Base-by-base conservation (phyloP, 2,797 vertebrate genomes). In the Orientallactaga sibirica region DNA sequence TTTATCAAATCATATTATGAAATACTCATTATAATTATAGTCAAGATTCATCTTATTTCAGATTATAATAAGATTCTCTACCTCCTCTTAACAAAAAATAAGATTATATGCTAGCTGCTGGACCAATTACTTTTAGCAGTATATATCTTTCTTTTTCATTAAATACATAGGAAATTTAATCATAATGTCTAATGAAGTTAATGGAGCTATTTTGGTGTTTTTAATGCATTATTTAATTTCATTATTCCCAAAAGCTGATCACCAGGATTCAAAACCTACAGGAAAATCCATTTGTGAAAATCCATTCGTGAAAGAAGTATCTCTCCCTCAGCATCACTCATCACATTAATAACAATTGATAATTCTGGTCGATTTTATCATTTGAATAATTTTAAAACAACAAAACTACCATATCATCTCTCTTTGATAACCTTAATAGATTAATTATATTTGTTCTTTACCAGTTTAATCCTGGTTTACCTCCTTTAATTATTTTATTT, bases 111-210 rank as follows among this genome's bases (percentile, higher is more conserved):
- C 76, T 94, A 94, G 94, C 90, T 93, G 62, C 91, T 22, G 27
- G 73, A 48, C 71, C 75, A 95, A 90, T 95, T 95, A 79, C 62
- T 94, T 94, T 95, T 95, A 95, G 88, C 94, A 95, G 74, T 70
- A 96, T 95, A 95, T 93, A 97, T 75, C 90, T 96, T 96, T 92
- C 94, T 95, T 97, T 97, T 96, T 96, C 92, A 95, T 96, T 96
- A 96, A 97, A 85, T 94, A 76, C 78, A 88, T 93, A 24, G 37
- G 8, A 93, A 97, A 95, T 96, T 95, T 93, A 96, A 97, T 97
- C 90, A 96, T 91, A 93, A 83, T 70, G 10, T 66, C 93, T 96
- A 96, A 96, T 97, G 83, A 87, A 94, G 92, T 97, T 96, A 96
- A 96, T 96, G 93, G 74, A 93, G 81, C 92, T 96, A 94, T 95